These are phyloP conservation scores for Euwallacea fornicatus DNA, from an alignment of 1,140 invertebrate genomes.

Conservation along the genomic window DNA sequence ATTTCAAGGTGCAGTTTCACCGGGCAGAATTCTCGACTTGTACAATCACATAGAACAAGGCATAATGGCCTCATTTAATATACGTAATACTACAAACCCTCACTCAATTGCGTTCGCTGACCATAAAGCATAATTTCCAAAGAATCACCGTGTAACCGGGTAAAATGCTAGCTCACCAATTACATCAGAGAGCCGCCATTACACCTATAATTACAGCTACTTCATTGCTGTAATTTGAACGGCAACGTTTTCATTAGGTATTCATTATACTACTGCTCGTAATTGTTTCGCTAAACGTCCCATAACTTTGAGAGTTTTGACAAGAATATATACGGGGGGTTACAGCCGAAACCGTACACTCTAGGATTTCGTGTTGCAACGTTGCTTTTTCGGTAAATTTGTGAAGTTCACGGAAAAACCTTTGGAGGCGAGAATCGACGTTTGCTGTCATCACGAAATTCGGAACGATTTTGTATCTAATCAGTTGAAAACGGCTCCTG, in stretches of 20 bases:
- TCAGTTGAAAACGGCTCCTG: too few relatives aligned
- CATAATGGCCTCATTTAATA: too few relatives aligned
- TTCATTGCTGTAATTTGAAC: constrained; percentile 30
- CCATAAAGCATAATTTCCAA: neutral
- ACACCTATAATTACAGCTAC: constrained; percentile 27
- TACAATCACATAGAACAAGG: too few relatives aligned
- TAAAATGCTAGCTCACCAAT: constrained; percentile 13
- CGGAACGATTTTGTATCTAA: too few relatives aligned
- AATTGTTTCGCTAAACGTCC: constrained; percentile 29
- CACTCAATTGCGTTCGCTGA: too few relatives aligned
- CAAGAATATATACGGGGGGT: neutral
- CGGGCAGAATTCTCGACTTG: too few relatives aligned
- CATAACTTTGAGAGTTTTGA: constrained; percentile 10
- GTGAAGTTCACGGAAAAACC: neutral
- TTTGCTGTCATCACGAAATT: too few relatives aligned
- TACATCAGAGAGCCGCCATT: constrained; percentile 21
- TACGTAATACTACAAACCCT: too few relatives aligned
- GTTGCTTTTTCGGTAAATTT: too few relatives aligned
- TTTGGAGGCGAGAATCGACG: too few relatives aligned
- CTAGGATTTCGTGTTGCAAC: too few relatives aligned
- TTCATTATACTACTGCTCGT: constrained; percentile 17
- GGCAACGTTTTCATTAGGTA: constrained; percentile 30
- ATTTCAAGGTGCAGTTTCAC: neutral
- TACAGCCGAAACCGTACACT: too few relatives aligned
- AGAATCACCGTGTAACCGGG: constrained; percentile 7